Percentiles rank a stretch among this genome's conserved stretches.
Evolutionary conservation across 2,888 invertebrate genomes (phyloP).

Genomic region (Apotomis betuletana): DNA sequence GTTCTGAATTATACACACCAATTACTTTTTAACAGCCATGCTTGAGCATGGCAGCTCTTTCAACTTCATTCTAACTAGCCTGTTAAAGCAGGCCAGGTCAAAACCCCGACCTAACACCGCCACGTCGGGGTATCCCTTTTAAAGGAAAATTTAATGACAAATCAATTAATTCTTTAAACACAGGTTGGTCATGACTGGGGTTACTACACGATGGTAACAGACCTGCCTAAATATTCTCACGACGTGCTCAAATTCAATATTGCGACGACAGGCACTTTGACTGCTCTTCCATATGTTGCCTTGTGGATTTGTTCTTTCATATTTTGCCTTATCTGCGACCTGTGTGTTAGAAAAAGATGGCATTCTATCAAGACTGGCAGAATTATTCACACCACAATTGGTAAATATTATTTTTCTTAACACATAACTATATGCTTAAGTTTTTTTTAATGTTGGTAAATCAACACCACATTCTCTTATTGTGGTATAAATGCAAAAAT

Average conservation of each 20-base stretch:
- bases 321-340: constrained; percentile 78
- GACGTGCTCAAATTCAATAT: constrained; percentile 82
- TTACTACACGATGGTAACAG: constrained; percentile 83
- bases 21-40: too few species aligned
- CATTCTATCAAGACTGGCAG: constrained; percentile 59
- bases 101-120: too few species aligned
- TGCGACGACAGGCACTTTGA: constrained; percentile 76
- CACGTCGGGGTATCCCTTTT: too few species aligned
- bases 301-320: constrained; percentile 79
- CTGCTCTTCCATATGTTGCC: constrained; percentile 81
- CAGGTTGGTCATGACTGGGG: constrained; percentile 84
- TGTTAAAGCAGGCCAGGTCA: too few species aligned
- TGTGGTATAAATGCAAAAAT: too few species aligned
- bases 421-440: too few species aligned
- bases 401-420: constrained; percentile 48
- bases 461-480: too few species aligned
- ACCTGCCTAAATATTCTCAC: constrained; percentile 83
- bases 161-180: neutral
- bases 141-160: neutral
- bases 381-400: constrained; percentile 68
- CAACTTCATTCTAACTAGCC: too few species aligned
- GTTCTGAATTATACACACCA: too few species aligned
- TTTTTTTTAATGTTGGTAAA: too few species aligned
- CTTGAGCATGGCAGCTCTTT: too few species aligned
- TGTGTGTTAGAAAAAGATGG: constrained; percentile 51